Evolutionary conservation across 2,888 invertebrate species (phyloP), one percentile per base, ranked within the genome.

Genomic region (Deilephila porcellus): DNA sequence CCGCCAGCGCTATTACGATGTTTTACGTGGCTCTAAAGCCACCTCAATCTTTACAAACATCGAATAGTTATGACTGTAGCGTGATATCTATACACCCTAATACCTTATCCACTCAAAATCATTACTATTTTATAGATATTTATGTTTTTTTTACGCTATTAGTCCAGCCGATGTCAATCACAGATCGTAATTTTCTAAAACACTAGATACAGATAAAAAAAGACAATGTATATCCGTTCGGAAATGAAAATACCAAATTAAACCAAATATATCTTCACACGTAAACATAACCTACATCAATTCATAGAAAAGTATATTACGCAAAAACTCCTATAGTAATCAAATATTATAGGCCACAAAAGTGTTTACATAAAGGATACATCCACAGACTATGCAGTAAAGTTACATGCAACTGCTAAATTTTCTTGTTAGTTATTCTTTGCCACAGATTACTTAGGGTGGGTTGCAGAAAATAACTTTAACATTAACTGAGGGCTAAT

Each of bases 131-230:
- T 52, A 25, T 11, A 25, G 6, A 45, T 25, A 52, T 5, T 34
- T 67, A 52, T 11, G 20, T 1, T 52, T 52, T 37, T 25, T 67
- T 17, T 25, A 17, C 64, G 1, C 0, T 45, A 45, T 52, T n/a
- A 6, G 11, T 14, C 45, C 25, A 17, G 67, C 25, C 25, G 25
- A 25, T 25, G 25, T 25, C 25, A 25, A 25, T 25, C 25, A 25
- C 25, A 17, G 60, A 29, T 60, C 60, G 29, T 17, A 60, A 17
- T 67, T 67, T 67, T 20, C 17, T 25, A 25, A 14, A 67, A 17
- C 25, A 45, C 45, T 25, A 8, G 5, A 67, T 52, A 67, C 25
- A 67, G 67, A 67, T 67, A 63, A 63, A 63, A 63, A 63, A 25
- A 29, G 25, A 29, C 25, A 8, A 52, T 45, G 25, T 25, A 25